phyloP scores from a whole-genome alignment of 2,113 vertebrate genomes.

The Noctilio leporinus region DNA sequence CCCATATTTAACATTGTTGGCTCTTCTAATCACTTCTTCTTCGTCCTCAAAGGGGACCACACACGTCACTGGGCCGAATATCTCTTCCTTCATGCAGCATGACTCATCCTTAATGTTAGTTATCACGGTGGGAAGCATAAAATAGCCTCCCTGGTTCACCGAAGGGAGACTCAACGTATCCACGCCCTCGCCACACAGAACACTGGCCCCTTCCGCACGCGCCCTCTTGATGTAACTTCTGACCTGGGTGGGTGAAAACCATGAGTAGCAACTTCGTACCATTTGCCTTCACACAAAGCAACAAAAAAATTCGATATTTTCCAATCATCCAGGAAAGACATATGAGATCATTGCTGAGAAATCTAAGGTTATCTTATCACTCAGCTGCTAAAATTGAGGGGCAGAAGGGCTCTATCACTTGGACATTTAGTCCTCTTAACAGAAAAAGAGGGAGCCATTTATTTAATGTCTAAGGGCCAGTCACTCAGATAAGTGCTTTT shows the following conservation, averaged over 20 bases:
- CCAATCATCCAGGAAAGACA: not conserved
- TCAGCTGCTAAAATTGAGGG: not conserved
- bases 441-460: not conserved
- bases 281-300: not conserved
- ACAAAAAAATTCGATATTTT: conserved; percentile 1
- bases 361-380: not conserved
- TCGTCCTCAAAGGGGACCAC: conserved; percentile 90
- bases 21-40: conserved; percentile 89
- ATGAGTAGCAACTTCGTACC: conserved; percentile 5
- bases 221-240: conserved; percentile 87
- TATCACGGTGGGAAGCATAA: conserved; percentile 92
- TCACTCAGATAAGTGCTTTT: not conserved
- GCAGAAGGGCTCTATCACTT: not conserved
- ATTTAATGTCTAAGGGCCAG: not conserved
- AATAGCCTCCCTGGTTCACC: conserved; percentile 87
- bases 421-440: not conserved
- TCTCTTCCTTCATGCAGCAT: conserved; percentile 95
- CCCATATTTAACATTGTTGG: conserved; percentile 90
- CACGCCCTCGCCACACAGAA: conserved; percentile 93
- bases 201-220: conserved; percentile 83
- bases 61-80: conserved; percentile 95
- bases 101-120: conserved; percentile 86
- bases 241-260: conserved; percentile 79
- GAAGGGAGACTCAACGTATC: conserved; percentile 82
- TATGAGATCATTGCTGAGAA: not conserved